Conservation (phyloP, 2,888 invertebrate genomes). For the Yponomeuta evonymella region DNA sequence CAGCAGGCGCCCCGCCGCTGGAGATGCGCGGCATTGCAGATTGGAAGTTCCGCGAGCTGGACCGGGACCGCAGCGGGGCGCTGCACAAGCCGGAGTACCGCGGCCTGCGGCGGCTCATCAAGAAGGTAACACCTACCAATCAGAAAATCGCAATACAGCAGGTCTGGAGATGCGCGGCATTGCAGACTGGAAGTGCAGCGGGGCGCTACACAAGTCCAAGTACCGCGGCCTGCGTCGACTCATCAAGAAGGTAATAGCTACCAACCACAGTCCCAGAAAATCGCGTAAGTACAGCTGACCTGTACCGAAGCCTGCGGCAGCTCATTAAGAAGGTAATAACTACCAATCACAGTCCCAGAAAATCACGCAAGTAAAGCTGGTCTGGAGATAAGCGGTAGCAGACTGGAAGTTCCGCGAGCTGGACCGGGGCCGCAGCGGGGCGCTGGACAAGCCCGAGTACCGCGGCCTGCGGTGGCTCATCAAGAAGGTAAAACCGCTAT, state of each 20-base stretch:
- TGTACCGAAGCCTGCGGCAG: constrained; percentile 64
- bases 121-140: constrained; percentile 72
- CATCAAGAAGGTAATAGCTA: constrained; percentile 81
- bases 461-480: constrained; percentile 87
- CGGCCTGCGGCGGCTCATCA: constrained; percentile 86
- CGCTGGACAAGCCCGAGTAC: constrained; percentile 88
- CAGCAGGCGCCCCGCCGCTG: constrained; percentile 36
- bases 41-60: constrained; percentile 94
- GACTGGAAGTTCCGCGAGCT: constrained; percentile 94
- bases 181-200: no score
- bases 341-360: no score
- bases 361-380: no score
- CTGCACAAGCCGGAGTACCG: constrained; percentile 89
- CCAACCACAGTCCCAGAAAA: no score
- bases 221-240: constrained; percentile 87
- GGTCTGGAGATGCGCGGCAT: no score
- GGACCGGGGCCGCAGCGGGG: constrained; percentile 86
- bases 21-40: constrained; percentile 79
- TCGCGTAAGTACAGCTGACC: no score
- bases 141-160: no score
- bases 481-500: constrained; percentile 77
- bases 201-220: constrained; percentile 80
- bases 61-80: constrained; percentile 84
- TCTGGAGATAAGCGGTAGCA: constrained; percentile 72
- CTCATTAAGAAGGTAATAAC: no score